A percentile compares a stretch with the other conserved stretches of the same genome.
phyloP scores from a whole-genome alignment of 2,888 invertebrate species.

The Chrysolina americana region DNA sequence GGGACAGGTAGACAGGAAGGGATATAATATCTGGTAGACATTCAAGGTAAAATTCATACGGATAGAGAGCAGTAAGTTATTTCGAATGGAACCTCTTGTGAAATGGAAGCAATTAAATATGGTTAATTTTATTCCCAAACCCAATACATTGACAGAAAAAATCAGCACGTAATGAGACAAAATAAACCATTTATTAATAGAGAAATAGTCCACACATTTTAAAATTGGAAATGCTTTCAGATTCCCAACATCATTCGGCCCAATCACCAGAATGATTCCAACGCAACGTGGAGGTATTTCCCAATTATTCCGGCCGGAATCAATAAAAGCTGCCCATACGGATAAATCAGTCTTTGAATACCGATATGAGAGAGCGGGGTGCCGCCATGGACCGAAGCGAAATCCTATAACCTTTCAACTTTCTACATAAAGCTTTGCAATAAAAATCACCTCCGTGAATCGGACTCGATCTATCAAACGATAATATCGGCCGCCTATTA shows the following conservation, averaged over 20 bases:
- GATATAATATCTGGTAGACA: too few species aligned
- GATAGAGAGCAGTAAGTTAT: too few species aligned
- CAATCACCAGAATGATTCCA: neutral
- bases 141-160: too few species aligned
- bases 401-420: constrained; percentile 63
- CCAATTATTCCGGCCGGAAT: constrained; percentile 9
- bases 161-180: too few species aligned
- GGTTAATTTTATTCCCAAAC: too few species aligned
- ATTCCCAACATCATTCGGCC: neutral
- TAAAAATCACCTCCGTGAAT: constrained; percentile 69
- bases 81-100: too few species aligned
- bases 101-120: too few species aligned
- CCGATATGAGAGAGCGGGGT: constrained; percentile 58
- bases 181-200: too few species aligned
- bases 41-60: too few species aligned
- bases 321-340: constrained; percentile 42
- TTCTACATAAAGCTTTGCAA: constrained; percentile 64
- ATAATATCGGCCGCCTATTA: constrained; percentile 67
- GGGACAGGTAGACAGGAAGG: too few species aligned
- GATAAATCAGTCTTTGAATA: constrained; percentile 61
- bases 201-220: too few species aligned
- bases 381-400: constrained; percentile 59
- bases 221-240: too few species aligned
- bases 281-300: neutral
- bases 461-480: constrained; percentile 67